A percentile compares a stretch with the other conserved stretches of the same genome.
These are phyloP conservation scores for Pasiphila rectangulata DNA, from an alignment of 2,888 invertebrate species.

Conservation along the genomic window DNA sequence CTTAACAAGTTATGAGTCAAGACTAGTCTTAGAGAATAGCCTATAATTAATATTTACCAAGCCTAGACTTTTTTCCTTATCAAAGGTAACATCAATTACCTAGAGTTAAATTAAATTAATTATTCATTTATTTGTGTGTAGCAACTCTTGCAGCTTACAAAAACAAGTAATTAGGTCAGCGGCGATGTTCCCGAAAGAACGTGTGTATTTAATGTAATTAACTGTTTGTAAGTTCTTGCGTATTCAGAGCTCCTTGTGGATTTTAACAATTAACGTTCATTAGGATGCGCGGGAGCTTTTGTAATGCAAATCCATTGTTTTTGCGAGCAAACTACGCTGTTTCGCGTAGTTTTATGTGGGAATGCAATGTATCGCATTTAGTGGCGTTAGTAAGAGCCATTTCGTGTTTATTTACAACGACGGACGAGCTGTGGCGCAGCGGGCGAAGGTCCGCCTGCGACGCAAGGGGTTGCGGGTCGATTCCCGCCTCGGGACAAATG, in stretches of 20 bases:
- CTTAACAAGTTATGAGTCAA: too few species aligned
- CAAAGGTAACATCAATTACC: too few species aligned
- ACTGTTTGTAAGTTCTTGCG: slow-evolving; percentile 50
- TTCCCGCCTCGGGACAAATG: too few species aligned
- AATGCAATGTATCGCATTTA: too few species aligned
- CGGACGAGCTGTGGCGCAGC: too few species aligned
- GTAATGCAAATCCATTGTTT: slow-evolving; percentile 68
- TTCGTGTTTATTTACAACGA: too few species aligned
- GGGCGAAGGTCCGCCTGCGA: not conserved
- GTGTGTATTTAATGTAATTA: slow-evolving; percentile 52
- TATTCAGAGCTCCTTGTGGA: slow-evolving; percentile 57
- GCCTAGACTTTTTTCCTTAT: too few species aligned
- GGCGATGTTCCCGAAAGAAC: slow-evolving; percentile 35
- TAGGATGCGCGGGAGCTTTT: slow-evolving; percentile 62
- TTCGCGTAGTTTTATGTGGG: slow-evolving; percentile 17
- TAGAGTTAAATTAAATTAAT: too few species aligned
- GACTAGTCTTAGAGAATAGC: too few species aligned
- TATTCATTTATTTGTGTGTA: slow-evolving; percentile 8
- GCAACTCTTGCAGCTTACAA: slow-evolving; percentile 14
- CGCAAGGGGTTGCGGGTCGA: too few species aligned
- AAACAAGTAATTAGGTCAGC: slow-evolving; percentile 33
- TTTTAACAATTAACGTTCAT: slow-evolving; percentile 71
- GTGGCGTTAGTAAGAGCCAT: too few species aligned
- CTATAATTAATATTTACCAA: too few species aligned
- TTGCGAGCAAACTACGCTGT: slow-evolving; percentile 39